Base-by-base conservation (phyloP, 2,888 invertebrate species). In the Helobdella robusta region DNA sequence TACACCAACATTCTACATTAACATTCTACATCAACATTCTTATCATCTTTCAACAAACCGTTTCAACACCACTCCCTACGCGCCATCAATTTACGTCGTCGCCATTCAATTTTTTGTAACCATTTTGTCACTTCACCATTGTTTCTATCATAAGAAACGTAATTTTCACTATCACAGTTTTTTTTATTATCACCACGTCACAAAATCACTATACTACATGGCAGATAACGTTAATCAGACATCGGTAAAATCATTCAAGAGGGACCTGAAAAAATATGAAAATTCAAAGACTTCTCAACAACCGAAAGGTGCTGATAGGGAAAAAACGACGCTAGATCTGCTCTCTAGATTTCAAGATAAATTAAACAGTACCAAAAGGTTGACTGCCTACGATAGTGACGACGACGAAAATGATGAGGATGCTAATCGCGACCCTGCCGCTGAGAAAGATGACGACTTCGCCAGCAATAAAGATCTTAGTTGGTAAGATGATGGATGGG, bases 341-440 rank as follows among this genome's bases (percentile, higher is more conserved):
- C 80, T 95, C 62, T 85, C 86, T 0, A 89, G 89, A 75, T 95
- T 97, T 77, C 86, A 88, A 76, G 84, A 82, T 1, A 91, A 89
- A 77, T 81, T 93, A 25, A 84, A 85, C 69, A 83, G 83, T 0
- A 85, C 85, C 0, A 88, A 86, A 72, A 70, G 66, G 4, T 18
- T 76, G 28, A 71, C 69, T n/a, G 74, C 74, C 63, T 85, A 86
- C 72, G 85, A 84, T 28, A 75, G 71, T n/a, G 75, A 74, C 8
- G 74, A 73, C 71, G 78, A 82, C 30, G 78, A 79, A 2, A 82
- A 68, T 48, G 69, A 50, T 5, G 60, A 44, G 2, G 60, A 60
- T 2, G 44, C 1, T 4, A 30, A 40, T 15, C 44, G 46, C 4
- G 59, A 59, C 11, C 50, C 32, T 15, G 46, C 18, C 18, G 50